A percentile compares a stretch with the other conserved stretches of the same genome.
These are phyloP conservation scores for Leptinotarsa lineolata DNA, from an alignment of 1,140 invertebrate species.

Conservation along the genomic window DNA sequence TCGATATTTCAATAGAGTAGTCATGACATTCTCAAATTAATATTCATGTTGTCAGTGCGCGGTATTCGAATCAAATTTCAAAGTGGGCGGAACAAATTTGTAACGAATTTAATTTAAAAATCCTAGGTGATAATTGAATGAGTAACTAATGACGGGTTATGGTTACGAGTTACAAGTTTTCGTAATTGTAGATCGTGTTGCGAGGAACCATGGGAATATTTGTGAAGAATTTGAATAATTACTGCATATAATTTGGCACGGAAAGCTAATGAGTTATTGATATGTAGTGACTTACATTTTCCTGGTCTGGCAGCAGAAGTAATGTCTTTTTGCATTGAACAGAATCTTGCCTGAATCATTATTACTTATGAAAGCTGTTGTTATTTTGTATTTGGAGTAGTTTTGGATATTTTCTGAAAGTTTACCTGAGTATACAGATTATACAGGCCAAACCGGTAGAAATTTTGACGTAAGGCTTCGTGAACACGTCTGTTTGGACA, in stretches of 20 bases:
- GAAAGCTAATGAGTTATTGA: background rate
- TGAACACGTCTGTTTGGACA: no score
- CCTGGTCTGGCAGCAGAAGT: no score
- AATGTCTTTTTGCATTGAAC: no score
- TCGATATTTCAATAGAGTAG: background rate
- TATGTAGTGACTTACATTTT: no score
- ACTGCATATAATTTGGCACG: background rate
- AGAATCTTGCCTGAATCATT: no score
- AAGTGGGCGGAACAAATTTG: conserved; percentile 5
- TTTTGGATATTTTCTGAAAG: no score
- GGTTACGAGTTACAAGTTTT: background rate
- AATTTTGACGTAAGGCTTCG: no score
- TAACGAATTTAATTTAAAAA: conserved; percentile 7
- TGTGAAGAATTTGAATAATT: conserved; percentile 1
- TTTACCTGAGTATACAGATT: no score
- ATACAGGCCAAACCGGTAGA: no score
- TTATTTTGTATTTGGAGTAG: no score
- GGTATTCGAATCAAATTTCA: background rate
- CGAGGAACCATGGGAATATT: background rate
- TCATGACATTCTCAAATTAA: background rate
- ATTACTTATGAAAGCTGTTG: no score
- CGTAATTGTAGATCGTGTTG: background rate
- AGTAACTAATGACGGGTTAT: conserved; percentile 2
- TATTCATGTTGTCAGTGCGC: background rate
- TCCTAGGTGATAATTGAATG: conserved; percentile 1